Conservation (phyloP, 2,888 invertebrate species). For the Dynastes tityus region DNA sequence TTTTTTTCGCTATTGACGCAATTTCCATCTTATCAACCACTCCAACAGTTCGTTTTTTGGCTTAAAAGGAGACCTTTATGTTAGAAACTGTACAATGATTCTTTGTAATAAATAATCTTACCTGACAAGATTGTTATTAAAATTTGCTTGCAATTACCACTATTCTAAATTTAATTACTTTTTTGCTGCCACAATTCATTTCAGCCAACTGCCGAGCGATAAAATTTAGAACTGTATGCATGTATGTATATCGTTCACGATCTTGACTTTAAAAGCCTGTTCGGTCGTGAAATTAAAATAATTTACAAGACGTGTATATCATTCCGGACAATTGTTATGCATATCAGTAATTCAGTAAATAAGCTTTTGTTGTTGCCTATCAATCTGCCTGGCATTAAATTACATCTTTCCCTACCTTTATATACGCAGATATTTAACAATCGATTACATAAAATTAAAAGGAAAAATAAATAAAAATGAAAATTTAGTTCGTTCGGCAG, state of each 20-base stretch:
- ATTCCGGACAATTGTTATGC: slow-evolving; percentile 29
- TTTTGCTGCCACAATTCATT: background rate
- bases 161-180: slow-evolving; percentile 9
- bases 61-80: too few species aligned
- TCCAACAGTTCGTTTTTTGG: too few species aligned
- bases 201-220: slow-evolving; percentile 3
- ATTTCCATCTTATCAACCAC: too few species aligned
- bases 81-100: background rate
- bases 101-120: background rate
- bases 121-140: background rate
- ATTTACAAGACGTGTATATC: slow-evolving; percentile 19
- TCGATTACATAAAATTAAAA: slow-evolving; percentile 43
- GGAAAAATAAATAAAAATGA: slow-evolving; percentile 41
- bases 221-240: background rate
- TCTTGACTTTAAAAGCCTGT: slow-evolving; percentile 24
- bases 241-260: slow-evolving; percentile 20
- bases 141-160: background rate
- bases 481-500: slow-evolving; percentile 26
- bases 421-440: slow-evolving; percentile 23
- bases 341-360: slow-evolving; percentile 40
- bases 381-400: slow-evolving; percentile 14
- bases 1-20: too few species aligned
- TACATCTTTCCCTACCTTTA: slow-evolving; percentile 1
- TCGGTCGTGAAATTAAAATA: slow-evolving; percentile 10
- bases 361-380: slow-evolving; percentile 39